Base-by-base conservation (phyloP, 2,797 vertebrate species). In the Oryzias dopingdopingensis region DNA sequence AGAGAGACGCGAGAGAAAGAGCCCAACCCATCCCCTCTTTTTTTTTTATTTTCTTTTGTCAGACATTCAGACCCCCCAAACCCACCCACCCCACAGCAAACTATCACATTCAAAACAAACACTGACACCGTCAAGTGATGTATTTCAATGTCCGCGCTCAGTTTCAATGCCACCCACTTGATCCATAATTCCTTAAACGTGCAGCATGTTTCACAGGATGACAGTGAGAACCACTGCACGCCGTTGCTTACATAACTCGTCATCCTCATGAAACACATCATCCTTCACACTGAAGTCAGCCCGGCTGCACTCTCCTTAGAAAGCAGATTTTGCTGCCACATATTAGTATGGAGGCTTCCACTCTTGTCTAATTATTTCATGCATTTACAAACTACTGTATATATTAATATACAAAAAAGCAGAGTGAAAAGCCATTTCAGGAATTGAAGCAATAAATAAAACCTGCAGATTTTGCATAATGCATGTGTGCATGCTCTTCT, bases 1-100 rank as follows among this genome's bases (percentile, higher is more conserved):
- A 92, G 91, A 92, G 89, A 93, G 87, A 92, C 81, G 87, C 87
- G 88, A 91, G 79, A 91, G 81, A 93, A 74, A 91, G 77, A 91
- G 83, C 83, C 84, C 83, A 76, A 76, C 79, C 88, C 77, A 81
- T 66, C 59, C 75, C 63, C 50, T 49, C 14, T 55, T 50, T 23
- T 52, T 52, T 18, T 42, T 58, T 60, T 65, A 60, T 65, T 51
- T 57, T 45, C 49, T 50, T 53, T 42, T 53, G 37, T 17, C 42
- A 74, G 23, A 68, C 62, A 74, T 75, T 74, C 77, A 73, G 60
- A 70, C 67, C 63, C 49, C 32, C 32, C 32, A 8, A 5, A 5
- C 29, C 29, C 29, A 2, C 7, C 69, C 80, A 71, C 61, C 82
- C 75, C 46, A 75, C 66, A 66, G 70, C 77, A 87, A 84, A 85